Evolutionary conservation across 23 tunicate genomes (phyloP).

Genomic region (Ascidia mentula): DNA sequence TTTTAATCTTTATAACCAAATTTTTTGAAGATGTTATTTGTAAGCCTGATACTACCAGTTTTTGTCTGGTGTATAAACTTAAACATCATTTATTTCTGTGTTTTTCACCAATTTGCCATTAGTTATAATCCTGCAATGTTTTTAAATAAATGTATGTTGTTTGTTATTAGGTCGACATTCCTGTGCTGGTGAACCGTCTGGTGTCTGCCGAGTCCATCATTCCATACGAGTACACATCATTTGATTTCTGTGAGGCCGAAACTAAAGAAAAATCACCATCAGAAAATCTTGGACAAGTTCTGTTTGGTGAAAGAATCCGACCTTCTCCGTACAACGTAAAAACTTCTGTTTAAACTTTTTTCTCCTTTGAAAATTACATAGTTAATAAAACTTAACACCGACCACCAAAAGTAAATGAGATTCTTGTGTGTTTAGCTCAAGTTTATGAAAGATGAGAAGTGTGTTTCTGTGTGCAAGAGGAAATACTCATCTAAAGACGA

Average conservation of each 20-base stretch:
- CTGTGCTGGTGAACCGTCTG: conserved; percentile 86
- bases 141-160: not conserved
- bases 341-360: not conserved
- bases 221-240: conserved; percentile 86
- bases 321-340: conserved; percentile 57
- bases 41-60: no score
- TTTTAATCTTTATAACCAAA: no score
- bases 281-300: conserved; percentile 95
- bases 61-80: no score
- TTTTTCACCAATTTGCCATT: no score
- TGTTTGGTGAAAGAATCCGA: conserved; percentile 93
- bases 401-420: not conserved
- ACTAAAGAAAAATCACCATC: conserved; percentile 43
- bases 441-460: conserved; percentile 47
- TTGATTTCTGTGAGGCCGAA: conserved; percentile 75
- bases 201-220: conserved; percentile 91
- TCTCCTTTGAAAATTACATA: no score
- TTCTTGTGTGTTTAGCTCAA: conserved; percentile 40
- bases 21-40: no score
- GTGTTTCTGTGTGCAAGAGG: conserved; percentile 64
- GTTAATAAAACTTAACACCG: no score
- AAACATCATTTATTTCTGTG: no score
- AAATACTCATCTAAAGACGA: conserved; percentile 42
- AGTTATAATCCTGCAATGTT: not conserved
- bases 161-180: conserved; percentile 60